A percentile compares a stretch with the other conserved stretches of the same genome.
These are phyloP conservation scores for Pedionomus torquatus DNA, from an alignment of 2,113 vertebrate species.

Conservation along the genomic window DNA sequence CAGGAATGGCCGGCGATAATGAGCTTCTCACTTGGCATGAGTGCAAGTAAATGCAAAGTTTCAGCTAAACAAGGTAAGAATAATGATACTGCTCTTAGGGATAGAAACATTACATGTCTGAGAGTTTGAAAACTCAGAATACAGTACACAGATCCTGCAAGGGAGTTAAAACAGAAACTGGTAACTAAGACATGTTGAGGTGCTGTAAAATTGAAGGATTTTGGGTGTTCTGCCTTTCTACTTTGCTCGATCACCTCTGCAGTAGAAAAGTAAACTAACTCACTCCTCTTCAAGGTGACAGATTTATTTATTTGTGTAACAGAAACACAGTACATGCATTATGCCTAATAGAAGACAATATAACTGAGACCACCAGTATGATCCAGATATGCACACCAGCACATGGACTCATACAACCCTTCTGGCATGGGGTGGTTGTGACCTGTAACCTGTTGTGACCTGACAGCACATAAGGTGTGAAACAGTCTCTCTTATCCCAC, in stretches of 20 bases:
- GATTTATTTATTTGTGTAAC: neutral
- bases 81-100: neutral
- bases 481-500: neutral
- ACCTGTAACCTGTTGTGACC: neutral
- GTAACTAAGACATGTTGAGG: neutral
- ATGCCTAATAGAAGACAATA: neutral
- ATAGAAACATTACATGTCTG: neutral
- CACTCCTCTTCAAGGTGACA: neutral
- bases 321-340: neutral
- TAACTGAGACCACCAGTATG: neutral
- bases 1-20: neutral
- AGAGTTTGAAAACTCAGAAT: neutral
- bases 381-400: neutral
- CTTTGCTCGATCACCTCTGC: no score
- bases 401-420: rapidly evolving
- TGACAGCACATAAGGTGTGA: neutral
- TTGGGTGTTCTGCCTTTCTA: neutral
- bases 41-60: neutral
- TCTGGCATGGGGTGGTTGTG: neutral
- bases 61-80: neutral
- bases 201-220: neutral
- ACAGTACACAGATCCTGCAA: neutral
- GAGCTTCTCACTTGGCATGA: neutral
- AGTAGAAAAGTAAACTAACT: neutral
- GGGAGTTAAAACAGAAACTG: neutral